Percentiles rank a stretch among this genome's conserved stretches.
phyloP scores from a whole-genome alignment of 2,888 invertebrate species.

The Lepidochrysops patricia region DNA sequence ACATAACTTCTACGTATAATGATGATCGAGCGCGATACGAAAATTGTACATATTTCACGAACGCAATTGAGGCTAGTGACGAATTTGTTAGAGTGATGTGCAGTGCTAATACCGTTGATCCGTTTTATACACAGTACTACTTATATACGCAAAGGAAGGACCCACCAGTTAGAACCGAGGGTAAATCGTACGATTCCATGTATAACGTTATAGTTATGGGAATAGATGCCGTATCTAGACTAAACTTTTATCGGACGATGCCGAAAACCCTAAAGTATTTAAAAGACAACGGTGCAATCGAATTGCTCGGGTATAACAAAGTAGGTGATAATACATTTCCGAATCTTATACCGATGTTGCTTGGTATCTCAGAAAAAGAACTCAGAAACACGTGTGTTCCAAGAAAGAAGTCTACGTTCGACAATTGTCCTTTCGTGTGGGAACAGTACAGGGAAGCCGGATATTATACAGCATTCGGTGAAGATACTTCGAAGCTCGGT shows the following conservation, averaged over 20 bases:
- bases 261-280: slow-evolving; percentile 77
- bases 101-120: slow-evolving; percentile 38
- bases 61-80: slow-evolving; percentile 43
- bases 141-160: slow-evolving; percentile 69
- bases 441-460: slow-evolving; percentile 79
- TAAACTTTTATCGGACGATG: slow-evolving; percentile 89
- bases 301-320: slow-evolving; percentile 90
- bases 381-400: slow-evolving; percentile 74
- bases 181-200: slow-evolving; percentile 22
- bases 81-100: slow-evolving; percentile 81
- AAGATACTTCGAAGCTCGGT: slow-evolving; percentile 83
- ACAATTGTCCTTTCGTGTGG: slow-evolving; percentile 87
- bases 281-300: slow-evolving; percentile 76
- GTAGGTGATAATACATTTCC: slow-evolving; percentile 94
- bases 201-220: slow-evolving; percentile 85
- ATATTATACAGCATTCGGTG: slow-evolving; percentile 83
- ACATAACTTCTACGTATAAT: slow-evolving; percentile 37
- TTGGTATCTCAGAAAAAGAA: slow-evolving; percentile 78
- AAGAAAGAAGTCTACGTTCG: slow-evolving; percentile 68
- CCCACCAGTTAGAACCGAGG: slow-evolving; percentile 18
- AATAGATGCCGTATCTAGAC: slow-evolving; percentile 86
- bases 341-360: slow-evolving; percentile 86
- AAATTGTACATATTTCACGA: slow-evolving; percentile 54
- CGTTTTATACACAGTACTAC: slow-evolving; percentile 78
- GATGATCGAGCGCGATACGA: slow-evolving; percentile 55